A percentile compares a stretch with the other conserved stretches of the same genome.
These are phyloP conservation scores for Ecliptopera silaceata DNA, from an alignment of 2,888 invertebrate genomes.

Conservation along the genomic window DNA sequence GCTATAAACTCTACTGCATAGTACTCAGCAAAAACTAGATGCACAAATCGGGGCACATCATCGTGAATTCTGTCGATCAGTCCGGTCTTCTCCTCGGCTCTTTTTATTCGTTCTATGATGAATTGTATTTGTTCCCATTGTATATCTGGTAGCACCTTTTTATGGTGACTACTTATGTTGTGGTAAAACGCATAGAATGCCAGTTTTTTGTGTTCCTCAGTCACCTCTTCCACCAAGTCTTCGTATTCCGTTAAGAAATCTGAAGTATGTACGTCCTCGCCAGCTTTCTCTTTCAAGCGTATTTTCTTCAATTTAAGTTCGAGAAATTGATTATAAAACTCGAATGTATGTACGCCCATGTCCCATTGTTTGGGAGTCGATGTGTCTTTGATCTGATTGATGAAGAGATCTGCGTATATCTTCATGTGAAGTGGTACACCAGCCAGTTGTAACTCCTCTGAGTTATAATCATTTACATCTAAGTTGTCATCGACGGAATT, in stretches of 20 bases:
- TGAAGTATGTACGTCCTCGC: background rate
- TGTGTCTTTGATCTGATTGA: background rate
- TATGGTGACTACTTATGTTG: background rate
- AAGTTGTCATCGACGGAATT: background rate
- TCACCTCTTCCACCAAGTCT: background rate
- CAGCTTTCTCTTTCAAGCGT: background rate
- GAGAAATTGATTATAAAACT: background rate
- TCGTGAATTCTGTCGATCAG: background rate
- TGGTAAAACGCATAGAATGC: slow-evolving; percentile 2
- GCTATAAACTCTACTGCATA: slow-evolving; percentile 1
- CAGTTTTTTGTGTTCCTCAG: background rate
- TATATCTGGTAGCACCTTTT: background rate
- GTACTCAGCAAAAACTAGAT: background rate
- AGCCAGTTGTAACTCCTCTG: background rate
- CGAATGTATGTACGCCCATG: background rate
- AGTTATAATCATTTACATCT: background rate
- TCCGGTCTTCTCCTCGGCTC: background rate
- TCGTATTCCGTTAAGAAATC: background rate
- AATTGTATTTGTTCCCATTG: background rate
- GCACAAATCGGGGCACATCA: background rate
- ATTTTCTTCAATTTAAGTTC: background rate
- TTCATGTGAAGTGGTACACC: slow-evolving; percentile 2
- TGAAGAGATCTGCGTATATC: background rate
- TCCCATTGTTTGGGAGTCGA: background rate
- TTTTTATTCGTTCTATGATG: background rate